A percentile compares a stretch with the other conserved stretches of the same genome.
These are phyloP conservation scores for Romanogobio albipinnatus DNA, from an alignment of 2,113 vertebrate species.

Conservation along the genomic window DNA sequence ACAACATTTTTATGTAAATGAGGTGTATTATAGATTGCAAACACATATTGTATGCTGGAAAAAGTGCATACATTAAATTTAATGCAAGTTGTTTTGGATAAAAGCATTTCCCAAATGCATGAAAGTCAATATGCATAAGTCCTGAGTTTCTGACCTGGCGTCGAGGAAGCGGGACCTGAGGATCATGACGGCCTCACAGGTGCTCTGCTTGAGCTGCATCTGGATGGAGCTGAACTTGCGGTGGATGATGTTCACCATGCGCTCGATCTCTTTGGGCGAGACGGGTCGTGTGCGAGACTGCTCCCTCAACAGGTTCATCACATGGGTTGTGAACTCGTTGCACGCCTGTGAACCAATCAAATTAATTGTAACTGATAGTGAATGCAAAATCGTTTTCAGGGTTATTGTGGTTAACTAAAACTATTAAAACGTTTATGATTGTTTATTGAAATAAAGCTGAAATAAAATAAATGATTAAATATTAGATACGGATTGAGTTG, in stretches of 20 bases:
- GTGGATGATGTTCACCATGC: constrained; percentile 92
- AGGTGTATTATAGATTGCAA: background rate
- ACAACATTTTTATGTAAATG: background rate
- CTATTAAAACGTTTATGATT: background rate
- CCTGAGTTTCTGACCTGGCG: constrained; percentile 76
- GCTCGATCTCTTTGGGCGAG: constrained; percentile 90
- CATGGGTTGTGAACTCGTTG: constrained; percentile 89
- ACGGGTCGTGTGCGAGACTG: constrained; percentile 89
- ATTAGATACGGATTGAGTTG: background rate
- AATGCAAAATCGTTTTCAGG: background rate
- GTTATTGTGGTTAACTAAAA: background rate
- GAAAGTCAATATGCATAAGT: no score
- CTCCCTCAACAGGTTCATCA: constrained; percentile 91
- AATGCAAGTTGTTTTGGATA: background rate
- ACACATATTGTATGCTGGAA: background rate
- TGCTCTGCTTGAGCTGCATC: constrained; percentile 92
- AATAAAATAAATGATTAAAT: background rate
- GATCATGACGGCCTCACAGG: constrained; percentile 92
- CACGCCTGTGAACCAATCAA: constrained; percentile 75
- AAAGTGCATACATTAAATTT: background rate
- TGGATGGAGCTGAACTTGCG: constrained; percentile 92
- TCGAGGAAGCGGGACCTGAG: constrained; percentile 88
- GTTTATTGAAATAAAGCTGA: background rate
- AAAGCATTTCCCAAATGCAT: background rate
- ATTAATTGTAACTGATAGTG: background rate